phyloP scores from a whole-genome alignment of 2,888 invertebrate genomes.

The Geotrupes spiniger region DNA sequence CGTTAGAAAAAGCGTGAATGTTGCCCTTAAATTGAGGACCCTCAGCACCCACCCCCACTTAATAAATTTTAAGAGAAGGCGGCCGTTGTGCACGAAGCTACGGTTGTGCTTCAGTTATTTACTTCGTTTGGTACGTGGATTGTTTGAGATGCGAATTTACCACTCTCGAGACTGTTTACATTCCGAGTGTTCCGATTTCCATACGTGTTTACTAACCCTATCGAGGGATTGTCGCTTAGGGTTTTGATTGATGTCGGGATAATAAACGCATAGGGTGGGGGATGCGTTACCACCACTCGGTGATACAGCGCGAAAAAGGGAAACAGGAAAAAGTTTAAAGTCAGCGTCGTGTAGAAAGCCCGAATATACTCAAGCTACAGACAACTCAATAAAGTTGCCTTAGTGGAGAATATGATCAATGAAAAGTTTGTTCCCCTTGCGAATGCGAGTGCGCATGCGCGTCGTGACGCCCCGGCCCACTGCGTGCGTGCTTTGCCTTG shows the following conservation, averaged over 20 bases:
- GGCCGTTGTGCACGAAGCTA: constrained; percentile 19
- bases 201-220: constrained; percentile 23
- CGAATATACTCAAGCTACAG: constrained; percentile 19
- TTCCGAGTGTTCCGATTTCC: constrained; percentile 25
- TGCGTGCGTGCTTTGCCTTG: constrained; percentile 34
- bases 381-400: constrained; percentile 32
- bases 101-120: constrained; percentile 21
- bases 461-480: constrained; percentile 27
- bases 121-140: constrained; percentile 23
- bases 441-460: constrained; percentile 32
- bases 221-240: constrained; percentile 19
- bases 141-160: constrained; percentile 27
- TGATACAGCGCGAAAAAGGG: neutral
- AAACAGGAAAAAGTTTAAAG: neutral
- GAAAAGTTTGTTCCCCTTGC: constrained; percentile 38
- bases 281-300: neutral
- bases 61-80: constrained; percentile 6
- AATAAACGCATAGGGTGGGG: constrained; percentile 17
- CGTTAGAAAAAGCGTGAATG: too few relatives aligned
- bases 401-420: constrained; percentile 38
- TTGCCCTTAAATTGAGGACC: neutral
- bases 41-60: neutral
- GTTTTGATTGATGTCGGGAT: constrained; percentile 25
- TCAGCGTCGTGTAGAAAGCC: neutral
- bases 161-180: constrained; percentile 24